phyloP scores from a whole-genome alignment of 1,140 invertebrate genomes.

The Pachyrhynchus sulphureomaculatus region DNA sequence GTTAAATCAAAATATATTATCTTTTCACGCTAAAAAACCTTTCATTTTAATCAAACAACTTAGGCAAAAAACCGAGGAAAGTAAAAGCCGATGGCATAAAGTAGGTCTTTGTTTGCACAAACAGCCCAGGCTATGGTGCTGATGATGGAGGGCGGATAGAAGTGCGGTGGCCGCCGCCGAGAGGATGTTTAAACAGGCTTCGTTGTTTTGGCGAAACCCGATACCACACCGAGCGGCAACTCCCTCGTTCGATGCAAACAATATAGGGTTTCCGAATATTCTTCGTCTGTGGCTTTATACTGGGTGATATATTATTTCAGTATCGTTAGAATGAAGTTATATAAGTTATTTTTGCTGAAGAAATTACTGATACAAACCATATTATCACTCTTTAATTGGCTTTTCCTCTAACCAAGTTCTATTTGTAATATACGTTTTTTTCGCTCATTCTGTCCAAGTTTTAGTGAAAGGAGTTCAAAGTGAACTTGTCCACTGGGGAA shows the following conservation, averaged over 20 bases:
- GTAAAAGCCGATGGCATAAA: conserved; percentile 3
- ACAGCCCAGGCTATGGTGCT: not conserved
- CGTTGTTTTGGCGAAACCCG: conserved; percentile 33
- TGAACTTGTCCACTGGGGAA: too few species aligned
- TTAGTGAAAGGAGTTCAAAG: too few species aligned
- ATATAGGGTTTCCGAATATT: conserved; percentile 29
- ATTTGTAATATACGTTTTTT: too few species aligned
- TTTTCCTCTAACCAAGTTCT: too few species aligned
- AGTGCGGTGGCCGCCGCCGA: conserved; percentile 10
- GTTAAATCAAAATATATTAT: too few species aligned
- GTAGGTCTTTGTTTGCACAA: conserved; percentile 21
- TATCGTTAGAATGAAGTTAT: too few species aligned
- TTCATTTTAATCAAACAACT: not conserved
- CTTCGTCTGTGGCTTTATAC: conserved; percentile 23
- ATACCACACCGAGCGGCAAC: conserved; percentile 20
- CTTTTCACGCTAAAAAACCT: too few species aligned
- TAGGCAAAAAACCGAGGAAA: not conserved
- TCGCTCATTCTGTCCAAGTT: too few species aligned
- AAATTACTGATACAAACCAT: too few species aligned
- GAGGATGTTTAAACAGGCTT: conserved; percentile 32
- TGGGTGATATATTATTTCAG: too few species aligned
- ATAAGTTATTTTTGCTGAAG: too few species aligned
- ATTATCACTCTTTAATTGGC: too few species aligned
- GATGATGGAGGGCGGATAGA: conserved; percentile 8
- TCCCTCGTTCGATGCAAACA: conserved; percentile 25